Evolutionary conservation across 2,888 invertebrate species (phyloP).

Genomic region (Cantharis rustica): DNA sequence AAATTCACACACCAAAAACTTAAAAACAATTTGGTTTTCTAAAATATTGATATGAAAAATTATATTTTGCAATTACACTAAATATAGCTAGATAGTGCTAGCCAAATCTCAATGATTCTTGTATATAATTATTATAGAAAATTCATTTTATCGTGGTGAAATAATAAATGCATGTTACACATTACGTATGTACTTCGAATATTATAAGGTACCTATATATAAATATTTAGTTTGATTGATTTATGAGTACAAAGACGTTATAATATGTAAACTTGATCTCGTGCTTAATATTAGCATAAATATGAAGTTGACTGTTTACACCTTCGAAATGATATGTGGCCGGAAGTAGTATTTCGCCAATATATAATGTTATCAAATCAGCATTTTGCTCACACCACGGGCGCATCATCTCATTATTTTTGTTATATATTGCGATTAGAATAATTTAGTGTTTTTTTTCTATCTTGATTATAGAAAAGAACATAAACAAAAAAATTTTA

Average conservation of each 20-base stretch:
- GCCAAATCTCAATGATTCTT: too few relatives aligned
- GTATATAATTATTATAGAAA: background rate
- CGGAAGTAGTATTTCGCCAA: slow-evolving; percentile 17
- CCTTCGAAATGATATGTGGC: slow-evolving; percentile 22
- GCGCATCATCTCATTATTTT: background rate
- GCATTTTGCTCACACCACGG: background rate
- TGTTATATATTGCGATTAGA: background rate
- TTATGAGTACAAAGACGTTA: slow-evolving; percentile 16
- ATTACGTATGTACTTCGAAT: background rate
- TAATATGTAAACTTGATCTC: slow-evolving; percentile 21
- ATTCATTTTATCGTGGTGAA: background rate
- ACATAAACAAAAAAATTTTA: background rate
- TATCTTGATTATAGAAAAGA: background rate
- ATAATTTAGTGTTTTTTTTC: background rate
- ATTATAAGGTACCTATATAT: background rate
- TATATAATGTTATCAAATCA: slow-evolving; percentile 8
- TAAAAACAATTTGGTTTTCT: too few relatives aligned
- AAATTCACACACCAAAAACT: too few relatives aligned
- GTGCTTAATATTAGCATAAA: slow-evolving; percentile 35
- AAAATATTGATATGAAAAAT: too few relatives aligned
- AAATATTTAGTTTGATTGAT: slow-evolving; percentile 15
- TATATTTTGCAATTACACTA: too few relatives aligned
- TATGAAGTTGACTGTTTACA: slow-evolving; percentile 29
- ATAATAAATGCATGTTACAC: background rate
- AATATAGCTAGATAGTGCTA: too few relatives aligned